These are phyloP conservation scores for Epistrophella euchroma DNA, from an alignment of 2,888 invertebrate species.

Conservation along the genomic window DNA sequence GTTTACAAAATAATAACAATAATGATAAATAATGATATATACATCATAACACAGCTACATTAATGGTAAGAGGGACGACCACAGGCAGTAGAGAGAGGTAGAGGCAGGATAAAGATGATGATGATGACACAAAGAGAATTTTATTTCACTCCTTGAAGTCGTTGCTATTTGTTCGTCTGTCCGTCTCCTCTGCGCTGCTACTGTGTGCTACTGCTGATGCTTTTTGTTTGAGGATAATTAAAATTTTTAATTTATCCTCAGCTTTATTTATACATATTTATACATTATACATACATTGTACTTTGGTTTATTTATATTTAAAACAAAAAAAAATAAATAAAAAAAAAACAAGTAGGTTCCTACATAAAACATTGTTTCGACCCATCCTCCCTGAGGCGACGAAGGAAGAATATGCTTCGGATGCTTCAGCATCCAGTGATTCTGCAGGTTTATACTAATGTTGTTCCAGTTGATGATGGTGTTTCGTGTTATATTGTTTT, in stretches of 20 bases:
- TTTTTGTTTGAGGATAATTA: constrained; percentile 74
- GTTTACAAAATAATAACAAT: constrained; percentile 73
- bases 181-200: constrained; percentile 55
- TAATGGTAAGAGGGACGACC: not conserved
- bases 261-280: constrained; percentile 45
- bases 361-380: constrained; percentile 57
- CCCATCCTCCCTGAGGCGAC: constrained; percentile 65
- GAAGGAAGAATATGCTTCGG: constrained; percentile 51
- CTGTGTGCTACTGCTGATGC: constrained; percentile 63
- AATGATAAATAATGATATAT: constrained; percentile 69
- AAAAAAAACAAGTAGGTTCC: constrained; percentile 36
- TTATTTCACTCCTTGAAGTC: constrained; percentile 70
- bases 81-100: not conserved
- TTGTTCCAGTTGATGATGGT: constrained; percentile 74
- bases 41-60: constrained; percentile 21
- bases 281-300: constrained; percentile 66
- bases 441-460: constrained; percentile 74
- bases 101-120: not conserved
- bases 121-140: constrained; percentile 69
- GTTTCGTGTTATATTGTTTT: constrained; percentile 73
- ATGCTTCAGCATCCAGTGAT: constrained; percentile 61
- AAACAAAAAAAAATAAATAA: constrained; percentile 31
- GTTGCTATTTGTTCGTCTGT: constrained; percentile 54
- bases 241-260: constrained; percentile 74
- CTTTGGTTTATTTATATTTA: constrained; percentile 60